phyloP scores from a whole-genome alignment of 35 echinoderm and acorn worm species.

The Heliocidaris erythrogramma region DNA sequence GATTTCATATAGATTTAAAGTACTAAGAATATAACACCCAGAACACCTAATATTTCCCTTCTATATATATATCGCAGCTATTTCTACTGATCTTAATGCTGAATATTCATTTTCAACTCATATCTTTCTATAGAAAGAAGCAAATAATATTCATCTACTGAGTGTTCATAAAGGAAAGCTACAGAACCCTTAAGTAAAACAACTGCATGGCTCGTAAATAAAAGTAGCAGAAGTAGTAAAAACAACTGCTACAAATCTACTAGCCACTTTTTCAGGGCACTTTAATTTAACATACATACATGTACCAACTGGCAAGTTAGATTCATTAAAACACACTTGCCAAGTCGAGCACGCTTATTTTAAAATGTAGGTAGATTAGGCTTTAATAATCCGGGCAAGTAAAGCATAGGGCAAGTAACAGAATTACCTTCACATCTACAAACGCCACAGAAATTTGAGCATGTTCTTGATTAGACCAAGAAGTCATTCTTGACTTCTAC shows the following conservation, averaged over 20 bases:
- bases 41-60: background rate
- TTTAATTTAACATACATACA: background rate
- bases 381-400: too few relatives aligned
- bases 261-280: background rate
- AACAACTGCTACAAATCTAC: background rate
- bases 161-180: background rate
- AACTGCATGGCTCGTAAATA: too few relatives aligned
- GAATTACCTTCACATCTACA: too few relatives aligned
- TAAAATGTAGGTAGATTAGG: too few relatives aligned
- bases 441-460: too few relatives aligned
- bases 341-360: background rate
- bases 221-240: background rate
- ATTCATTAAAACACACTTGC: background rate
- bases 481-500: too few relatives aligned
- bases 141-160: background rate
- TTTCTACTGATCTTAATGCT: background rate
- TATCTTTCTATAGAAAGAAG: background rate
- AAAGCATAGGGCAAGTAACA: too few relatives aligned
- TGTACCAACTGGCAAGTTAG: background rate
- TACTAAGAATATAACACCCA: background rate
- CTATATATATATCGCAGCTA: background rate
- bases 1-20: background rate
- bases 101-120: background rate
- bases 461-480: too few relatives aligned
- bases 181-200: background rate